Conservation (phyloP, 2,888 invertebrate species). For the Chrysodeixis includens region DNA sequence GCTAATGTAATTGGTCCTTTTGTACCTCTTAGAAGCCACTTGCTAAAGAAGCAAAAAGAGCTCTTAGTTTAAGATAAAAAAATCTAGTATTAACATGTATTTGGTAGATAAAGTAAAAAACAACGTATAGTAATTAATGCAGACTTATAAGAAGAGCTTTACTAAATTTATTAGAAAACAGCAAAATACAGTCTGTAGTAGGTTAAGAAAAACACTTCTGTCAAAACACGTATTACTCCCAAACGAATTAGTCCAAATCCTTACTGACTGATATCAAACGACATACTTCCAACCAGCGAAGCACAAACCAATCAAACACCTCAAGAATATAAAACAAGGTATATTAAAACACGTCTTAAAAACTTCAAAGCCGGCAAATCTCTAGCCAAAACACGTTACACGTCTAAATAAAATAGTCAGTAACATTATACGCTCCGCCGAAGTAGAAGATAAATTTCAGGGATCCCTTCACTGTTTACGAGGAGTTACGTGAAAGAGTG, state of each 20-base stretch:
- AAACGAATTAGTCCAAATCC: too few species aligned
- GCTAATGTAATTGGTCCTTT: not conserved
- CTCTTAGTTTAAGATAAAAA: not conserved
- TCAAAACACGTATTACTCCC: too few species aligned
- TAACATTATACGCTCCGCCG: constrained; percentile 81
- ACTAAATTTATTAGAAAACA: too few species aligned
- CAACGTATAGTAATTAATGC: too few species aligned
- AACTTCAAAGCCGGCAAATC: constrained; percentile 52
- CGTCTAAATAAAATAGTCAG: constrained; percentile 73
- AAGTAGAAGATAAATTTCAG: constrained; percentile 78
- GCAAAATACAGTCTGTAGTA: too few species aligned
- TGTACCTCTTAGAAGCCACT: not conserved
- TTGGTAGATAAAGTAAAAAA: not conserved
- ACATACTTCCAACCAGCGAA: not conserved
- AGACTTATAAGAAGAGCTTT: too few species aligned
- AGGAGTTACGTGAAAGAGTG: constrained; percentile 73
- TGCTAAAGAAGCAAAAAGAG: not conserved
- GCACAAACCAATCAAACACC: not conserved
- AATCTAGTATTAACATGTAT: not conserved
- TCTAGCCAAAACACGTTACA: constrained; percentile 42
- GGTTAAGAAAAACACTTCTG: too few species aligned
- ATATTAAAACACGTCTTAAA: constrained; percentile 46
- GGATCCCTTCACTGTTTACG: constrained; percentile 77
- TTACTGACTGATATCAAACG: not conserved
- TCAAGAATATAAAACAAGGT: constrained; percentile 7